These are phyloP conservation scores for Serinus canaria DNA, from an alignment of 2,113 vertebrate genomes.

Conservation along the genomic window DNA sequence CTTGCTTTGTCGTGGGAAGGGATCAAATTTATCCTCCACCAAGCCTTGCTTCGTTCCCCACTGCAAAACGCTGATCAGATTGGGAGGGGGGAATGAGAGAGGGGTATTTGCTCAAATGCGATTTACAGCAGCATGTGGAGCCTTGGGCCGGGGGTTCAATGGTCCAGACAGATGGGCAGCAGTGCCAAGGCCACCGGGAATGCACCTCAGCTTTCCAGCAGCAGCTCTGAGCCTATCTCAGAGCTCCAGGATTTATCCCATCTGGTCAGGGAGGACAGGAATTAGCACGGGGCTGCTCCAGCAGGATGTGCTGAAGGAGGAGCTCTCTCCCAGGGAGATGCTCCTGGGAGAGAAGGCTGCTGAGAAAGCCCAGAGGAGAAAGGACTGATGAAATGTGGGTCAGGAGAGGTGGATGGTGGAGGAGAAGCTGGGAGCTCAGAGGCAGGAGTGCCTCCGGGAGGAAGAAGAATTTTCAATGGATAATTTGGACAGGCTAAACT, in stretches of 20 bases:
- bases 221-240: not conserved
- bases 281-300: not conserved
- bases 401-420: not conserved
- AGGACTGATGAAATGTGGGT: not conserved
- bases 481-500: not conserved
- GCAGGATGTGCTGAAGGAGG: not conserved
- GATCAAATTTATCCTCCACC: not conserved
- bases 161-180: not conserved
- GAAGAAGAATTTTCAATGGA: not conserved
- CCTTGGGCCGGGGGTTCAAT: not conserved
- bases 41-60: not conserved
- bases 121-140: not conserved
- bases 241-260: not conserved
- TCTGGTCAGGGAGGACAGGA: not conserved
- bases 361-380: not conserved
- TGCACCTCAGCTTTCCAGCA: not conserved
- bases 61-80: not conserved
- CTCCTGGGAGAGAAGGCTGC: not conserved
- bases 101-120: not conserved
- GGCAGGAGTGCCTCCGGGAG: not conserved
- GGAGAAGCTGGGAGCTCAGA: not conserved
- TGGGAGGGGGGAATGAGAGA: not conserved
- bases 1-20: not conserved
- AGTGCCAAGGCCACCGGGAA: constrained; percentile 13
- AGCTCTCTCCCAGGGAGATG: not conserved